phyloP scores from a whole-genome alignment of 2,797 vertebrate genomes.

The Pitangus sulphuratus region DNA sequence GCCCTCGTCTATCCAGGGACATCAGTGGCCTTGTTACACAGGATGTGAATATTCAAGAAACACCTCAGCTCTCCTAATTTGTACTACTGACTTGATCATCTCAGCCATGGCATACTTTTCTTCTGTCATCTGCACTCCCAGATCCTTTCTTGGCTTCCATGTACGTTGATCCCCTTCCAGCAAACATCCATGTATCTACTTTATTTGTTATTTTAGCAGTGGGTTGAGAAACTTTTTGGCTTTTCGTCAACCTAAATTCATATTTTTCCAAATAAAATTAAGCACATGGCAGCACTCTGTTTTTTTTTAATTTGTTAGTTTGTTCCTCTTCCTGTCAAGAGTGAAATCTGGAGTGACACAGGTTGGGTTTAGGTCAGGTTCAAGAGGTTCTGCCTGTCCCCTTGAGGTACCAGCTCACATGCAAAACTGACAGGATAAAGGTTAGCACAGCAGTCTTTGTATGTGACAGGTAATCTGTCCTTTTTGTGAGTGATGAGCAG shows the following conservation, averaged over 20 bases:
- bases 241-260: neutral
- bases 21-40: rapidly evolving
- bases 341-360: neutral
- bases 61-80: neutral
- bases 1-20: neutral
- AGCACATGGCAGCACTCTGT: neutral
- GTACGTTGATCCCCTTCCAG: neutral
- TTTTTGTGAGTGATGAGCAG: neutral
- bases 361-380: neutral
- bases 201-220: neutral
- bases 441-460: neutral
- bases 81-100: neutral
- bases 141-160: neutral
- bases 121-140: neutral
- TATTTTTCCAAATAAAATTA: neutral
- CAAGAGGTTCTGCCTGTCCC: neutral
- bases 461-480: neutral
- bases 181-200: neutral
- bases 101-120: neutral
- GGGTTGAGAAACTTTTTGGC: neutral
- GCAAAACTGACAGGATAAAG: neutral
- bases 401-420: neutral
- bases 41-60: neutral
- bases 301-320: neutral
- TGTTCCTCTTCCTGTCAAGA: neutral